Base-by-base conservation (phyloP, 2,113 vertebrate species). In the Onychostoma macrolepis region DNA sequence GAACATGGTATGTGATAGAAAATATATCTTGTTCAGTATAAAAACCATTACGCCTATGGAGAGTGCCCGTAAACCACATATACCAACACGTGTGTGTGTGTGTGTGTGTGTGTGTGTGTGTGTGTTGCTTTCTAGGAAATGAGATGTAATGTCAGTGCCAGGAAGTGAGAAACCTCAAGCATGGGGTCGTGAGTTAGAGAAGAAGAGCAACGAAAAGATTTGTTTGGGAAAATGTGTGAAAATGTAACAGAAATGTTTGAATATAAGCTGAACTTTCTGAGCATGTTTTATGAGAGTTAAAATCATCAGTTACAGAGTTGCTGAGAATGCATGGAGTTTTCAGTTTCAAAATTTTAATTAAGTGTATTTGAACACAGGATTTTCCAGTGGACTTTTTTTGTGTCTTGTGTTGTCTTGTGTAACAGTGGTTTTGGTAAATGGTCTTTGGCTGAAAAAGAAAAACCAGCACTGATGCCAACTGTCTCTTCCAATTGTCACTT, bases 41-140 rank as follows among this genome's bases (percentile, higher is more conserved):
- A 21, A 56, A 58, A 24, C 2, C 53, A 58, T 24, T 58, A 58
- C 19, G 19, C 53, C 19, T 58, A 21, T 58, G 2, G 53, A 58
- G 53, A 9, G 7, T 58, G 6, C 53, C 7, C 2, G 7, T 8
- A 58, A 56, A 24, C 53, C 53, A 24, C 19, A 24, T 58, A 61
- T n/a, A 61, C 21, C 56, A n/a, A 58, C 6, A 1, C 0, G 50
- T 41, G 19, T 41, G 19, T 74, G 36, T 74, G 69, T 33, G 13
- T 38, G 17, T 72, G 6, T 72, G 69, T 74, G 33, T 38, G 15
- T 24, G 33, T 38, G 33, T 21, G 6, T 24, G 69, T 72, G 69
- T 38, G 69, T 72, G 33, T 74, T 19, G 71, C 17, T 41, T 74
- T 74, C 71, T 41, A 67, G 63, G 63, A 67, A 67, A 67, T 67